These are phyloP conservation scores for Pristionchus japonicus DNA, from an alignment of 2,888 invertebrate species.

Conservation along the genomic window DNA sequence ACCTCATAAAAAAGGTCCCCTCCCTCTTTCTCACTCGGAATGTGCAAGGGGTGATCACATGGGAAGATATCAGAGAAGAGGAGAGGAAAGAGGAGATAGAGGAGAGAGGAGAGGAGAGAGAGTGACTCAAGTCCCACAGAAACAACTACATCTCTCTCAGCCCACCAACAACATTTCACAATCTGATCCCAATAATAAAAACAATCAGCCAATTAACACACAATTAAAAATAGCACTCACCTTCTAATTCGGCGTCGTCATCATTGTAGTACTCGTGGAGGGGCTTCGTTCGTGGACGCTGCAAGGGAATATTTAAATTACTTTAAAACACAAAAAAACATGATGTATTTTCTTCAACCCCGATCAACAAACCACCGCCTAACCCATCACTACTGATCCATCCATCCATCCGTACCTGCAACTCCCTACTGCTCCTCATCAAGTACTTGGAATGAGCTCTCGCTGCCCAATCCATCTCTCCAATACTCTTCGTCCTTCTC, in stretches of 20 bases:
- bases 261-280: conserved; percentile 98
- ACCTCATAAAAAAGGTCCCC: background rate
- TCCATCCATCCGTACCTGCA: background rate
- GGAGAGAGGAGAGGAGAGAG: background rate
- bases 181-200: conserved; percentile 9
- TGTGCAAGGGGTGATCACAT: conserved; percentile 24
- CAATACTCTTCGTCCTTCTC: conserved; percentile 40
- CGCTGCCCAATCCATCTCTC: conserved; percentile 23
- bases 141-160: conserved; percentile 5
- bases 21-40: background rate
- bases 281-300: conserved; percentile 93
- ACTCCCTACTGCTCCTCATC: conserved; percentile 10
- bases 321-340: too few relatives aligned
- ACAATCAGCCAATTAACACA: too few relatives aligned
- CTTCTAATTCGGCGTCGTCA: conserved; percentile 94
- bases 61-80: conserved; percentile 4
- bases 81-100: background rate
- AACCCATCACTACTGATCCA: too few relatives aligned
- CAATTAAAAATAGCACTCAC: conserved; percentile 64
- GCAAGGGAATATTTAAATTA: conserved; percentile 55
- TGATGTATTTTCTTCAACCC: too few relatives aligned
- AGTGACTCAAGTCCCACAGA: background rate
- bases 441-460: background rate
- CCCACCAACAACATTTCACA: background rate
- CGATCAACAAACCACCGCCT: too few relatives aligned